Conservation (phyloP, 2,888 invertebrate genomes). For the Lithophane leautieri region DNA sequence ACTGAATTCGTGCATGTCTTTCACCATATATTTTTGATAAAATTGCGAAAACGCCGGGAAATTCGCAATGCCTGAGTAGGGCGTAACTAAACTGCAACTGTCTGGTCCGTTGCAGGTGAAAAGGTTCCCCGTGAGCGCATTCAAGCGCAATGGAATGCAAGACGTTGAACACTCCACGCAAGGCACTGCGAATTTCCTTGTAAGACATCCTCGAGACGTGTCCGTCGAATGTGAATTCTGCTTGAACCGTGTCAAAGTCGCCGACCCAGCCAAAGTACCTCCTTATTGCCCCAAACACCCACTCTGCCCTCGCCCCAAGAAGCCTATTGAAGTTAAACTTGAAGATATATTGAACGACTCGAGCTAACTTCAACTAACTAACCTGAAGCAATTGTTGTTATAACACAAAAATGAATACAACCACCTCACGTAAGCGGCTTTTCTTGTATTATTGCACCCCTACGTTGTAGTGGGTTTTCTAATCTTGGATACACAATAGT, state of each 20-base stretch:
- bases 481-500: slow-evolving; percentile 35
- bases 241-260: slow-evolving; percentile 71
- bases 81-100: slow-evolving; percentile 74
- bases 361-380: background rate
- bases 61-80: slow-evolving; percentile 57
- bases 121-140: slow-evolving; percentile 83
- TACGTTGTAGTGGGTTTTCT: slow-evolving; percentile 52
- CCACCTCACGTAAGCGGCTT: slow-evolving; percentile 71
- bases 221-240: slow-evolving; percentile 79
- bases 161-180: slow-evolving; percentile 85
- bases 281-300: slow-evolving; percentile 62
- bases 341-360: slow-evolving; percentile 80
- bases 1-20: background rate
- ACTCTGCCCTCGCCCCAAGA: slow-evolving; percentile 71
- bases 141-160: slow-evolving; percentile 88
- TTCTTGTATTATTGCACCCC: slow-evolving; percentile 58
- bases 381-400: slow-evolving; percentile 38
- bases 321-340: slow-evolving; percentile 80
- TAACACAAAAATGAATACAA: slow-evolving; percentile 62
- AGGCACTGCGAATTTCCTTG: slow-evolving; percentile 83
- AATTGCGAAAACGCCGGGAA: slow-evolving; percentile 50
- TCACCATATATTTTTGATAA: slow-evolving; percentile 25
- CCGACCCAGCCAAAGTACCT: slow-evolving; percentile 82
- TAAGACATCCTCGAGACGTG: slow-evolving; percentile 81
- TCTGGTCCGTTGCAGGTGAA: slow-evolving; percentile 86